A percentile compares a stretch with the other conserved stretches of the same genome.
phyloP scores from a whole-genome alignment of 1,140 invertebrate genomes.

The Meloidogyne chitwoodi region DNA sequence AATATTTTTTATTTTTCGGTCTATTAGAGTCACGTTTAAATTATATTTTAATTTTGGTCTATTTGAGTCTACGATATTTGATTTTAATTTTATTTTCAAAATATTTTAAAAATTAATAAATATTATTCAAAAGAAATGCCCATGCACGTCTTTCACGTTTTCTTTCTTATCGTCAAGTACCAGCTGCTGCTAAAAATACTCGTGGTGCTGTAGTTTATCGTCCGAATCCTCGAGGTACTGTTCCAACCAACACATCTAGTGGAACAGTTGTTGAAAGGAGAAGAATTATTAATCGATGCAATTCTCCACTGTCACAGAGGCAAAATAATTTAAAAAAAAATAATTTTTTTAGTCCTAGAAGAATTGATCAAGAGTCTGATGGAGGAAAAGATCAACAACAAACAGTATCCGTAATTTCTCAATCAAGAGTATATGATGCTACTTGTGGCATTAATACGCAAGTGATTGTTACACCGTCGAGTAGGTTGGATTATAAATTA shows the following conservation, averaged over 20 bases:
- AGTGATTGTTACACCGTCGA: constrained; percentile 23
- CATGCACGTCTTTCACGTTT: constrained; percentile 52
- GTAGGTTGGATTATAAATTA: constrained; percentile 10
- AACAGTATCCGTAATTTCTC: not conserved
- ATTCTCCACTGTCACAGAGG: constrained; percentile 1
- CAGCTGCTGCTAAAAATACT: not conserved
- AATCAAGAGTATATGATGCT: not conserved
- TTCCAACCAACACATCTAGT: not conserved
- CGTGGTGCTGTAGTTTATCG: not conserved
- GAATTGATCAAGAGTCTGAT: not conserved
- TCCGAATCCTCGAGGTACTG: not conserved
- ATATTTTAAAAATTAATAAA: not conserved
- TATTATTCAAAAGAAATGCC: not conserved
- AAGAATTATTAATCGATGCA: not conserved
- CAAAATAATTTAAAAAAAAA: not conserved
- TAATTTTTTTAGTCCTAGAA: not conserved
- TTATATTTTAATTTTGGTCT: too few species aligned
- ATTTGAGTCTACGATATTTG: too few species aligned
- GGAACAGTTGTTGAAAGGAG: not conserved
- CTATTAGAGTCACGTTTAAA: too few species aligned
- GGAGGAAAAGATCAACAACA: not conserved
- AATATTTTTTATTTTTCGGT: too few species aligned
- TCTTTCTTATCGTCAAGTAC: constrained; percentile 45
- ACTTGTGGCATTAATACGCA: not conserved
- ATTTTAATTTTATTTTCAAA: too few species aligned